phyloP scores from a whole-genome alignment of 2,113 vertebrate species.

The Poeciliopsis turrubarensis region DNA sequence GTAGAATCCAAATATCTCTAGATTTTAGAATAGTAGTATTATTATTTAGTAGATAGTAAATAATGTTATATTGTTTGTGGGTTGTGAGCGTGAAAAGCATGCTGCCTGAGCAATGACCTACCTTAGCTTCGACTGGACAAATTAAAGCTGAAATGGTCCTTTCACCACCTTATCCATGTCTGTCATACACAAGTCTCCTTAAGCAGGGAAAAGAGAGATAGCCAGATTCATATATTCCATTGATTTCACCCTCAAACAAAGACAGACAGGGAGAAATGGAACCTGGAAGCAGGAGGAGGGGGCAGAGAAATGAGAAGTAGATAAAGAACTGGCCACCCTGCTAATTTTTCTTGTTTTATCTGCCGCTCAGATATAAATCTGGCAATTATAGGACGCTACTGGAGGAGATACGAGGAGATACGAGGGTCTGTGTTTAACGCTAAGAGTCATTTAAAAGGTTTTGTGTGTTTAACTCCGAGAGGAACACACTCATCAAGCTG shows the following conservation, averaged over 20 bases:
- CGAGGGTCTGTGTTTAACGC: constrained; percentile 22
- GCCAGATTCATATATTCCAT: constrained; percentile 74
- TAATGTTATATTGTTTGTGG: background rate
- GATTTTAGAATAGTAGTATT: too few relatives aligned
- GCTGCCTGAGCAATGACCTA: background rate
- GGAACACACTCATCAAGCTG: constrained; percentile 33
- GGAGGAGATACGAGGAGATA: constrained; percentile 19
- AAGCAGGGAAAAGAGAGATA: constrained; percentile 66
- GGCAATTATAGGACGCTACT: constrained; percentile 21
- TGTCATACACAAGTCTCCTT: constrained; percentile 47
- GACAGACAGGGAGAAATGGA: constrained; percentile 62
- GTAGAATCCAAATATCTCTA: background rate
- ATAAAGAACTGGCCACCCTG: constrained; percentile 46
- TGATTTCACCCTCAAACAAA: constrained; percentile 74
- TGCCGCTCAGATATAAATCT: constrained; percentile 14
- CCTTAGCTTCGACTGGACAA: background rate
- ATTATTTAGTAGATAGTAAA: too few relatives aligned
- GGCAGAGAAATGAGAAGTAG: constrained; percentile 55
- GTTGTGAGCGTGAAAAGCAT: background rate
- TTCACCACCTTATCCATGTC: constrained; percentile 23
- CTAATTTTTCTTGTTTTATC: constrained; percentile 48
- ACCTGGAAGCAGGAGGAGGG: constrained; percentile 34
- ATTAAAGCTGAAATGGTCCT: constrained; percentile 4
- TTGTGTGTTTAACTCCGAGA: constrained; percentile 19
- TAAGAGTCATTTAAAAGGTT: constrained; percentile 28